Percentiles rank a stretch among this genome's conserved stretches.
Evolutionary conservation across 2,797 vertebrate genomes (phyloP).

Genomic region (Acanthis flammea): DNA sequence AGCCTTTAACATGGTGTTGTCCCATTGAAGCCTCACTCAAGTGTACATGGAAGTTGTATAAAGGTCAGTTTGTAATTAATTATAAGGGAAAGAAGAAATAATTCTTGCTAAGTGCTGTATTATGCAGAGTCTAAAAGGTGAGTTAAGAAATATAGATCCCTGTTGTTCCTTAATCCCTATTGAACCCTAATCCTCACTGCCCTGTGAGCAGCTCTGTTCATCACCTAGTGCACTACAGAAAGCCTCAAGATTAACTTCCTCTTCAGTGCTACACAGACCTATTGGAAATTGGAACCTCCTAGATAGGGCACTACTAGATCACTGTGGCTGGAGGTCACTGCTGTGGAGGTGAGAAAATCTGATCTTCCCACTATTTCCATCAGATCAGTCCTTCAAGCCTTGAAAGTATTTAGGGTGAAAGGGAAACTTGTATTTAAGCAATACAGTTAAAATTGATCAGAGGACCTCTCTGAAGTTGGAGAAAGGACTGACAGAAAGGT

Average conservation of each 20-base stretch:
- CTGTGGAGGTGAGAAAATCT: neutral
- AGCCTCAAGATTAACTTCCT: neutral
- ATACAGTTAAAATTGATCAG: neutral
- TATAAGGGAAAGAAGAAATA: neutral
- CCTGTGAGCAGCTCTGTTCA: neutral
- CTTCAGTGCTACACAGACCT: neutral
- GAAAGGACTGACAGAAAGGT: neutral
- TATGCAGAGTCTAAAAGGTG: neutral
- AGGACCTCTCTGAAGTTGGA: neutral
- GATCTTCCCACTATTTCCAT: neutral
- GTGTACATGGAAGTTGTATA: neutral
- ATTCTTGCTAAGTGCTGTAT: neutral
- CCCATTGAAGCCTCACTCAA: neutral
- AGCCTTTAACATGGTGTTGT: neutral
- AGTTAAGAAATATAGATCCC: neutral
- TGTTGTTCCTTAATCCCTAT: neutral
- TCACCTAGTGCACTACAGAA: neutral
- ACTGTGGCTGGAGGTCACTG: neutral
- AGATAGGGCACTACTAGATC: neutral
- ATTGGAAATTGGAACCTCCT: neutral
- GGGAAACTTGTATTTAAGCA: neutral
- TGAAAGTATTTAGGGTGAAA: neutral
- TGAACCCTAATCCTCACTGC: neutral
- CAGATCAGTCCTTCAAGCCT: neutral
- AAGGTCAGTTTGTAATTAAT: neutral